A percentile compares a stretch with the other conserved stretches of the same genome.
Evolutionary conservation across 2,888 invertebrate species (phyloP).

Genomic region (Eumerus sabulonum): DNA sequence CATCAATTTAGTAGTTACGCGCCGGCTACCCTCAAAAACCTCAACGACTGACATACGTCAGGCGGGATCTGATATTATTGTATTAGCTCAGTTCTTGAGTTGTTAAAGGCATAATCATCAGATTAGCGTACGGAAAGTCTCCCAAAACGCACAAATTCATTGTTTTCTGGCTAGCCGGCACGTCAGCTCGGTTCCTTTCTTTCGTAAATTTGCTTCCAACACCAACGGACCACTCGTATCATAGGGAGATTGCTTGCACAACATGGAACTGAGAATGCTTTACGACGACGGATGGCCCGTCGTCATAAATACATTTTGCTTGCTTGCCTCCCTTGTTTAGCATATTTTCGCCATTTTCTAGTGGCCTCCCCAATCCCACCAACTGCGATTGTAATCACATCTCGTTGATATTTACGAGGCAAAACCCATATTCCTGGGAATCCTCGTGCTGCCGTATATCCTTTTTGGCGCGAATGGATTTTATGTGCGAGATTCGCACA

Average conservation of each 20-base stretch:
- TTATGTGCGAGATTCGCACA: constrained; percentile 51
- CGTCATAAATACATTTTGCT: constrained; percentile 50
- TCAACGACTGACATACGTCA: no score
- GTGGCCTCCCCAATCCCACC: constrained; percentile 3
- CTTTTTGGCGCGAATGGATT: constrained; percentile 44
- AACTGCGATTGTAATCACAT: constrained; percentile 45
- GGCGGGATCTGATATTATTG: no score
- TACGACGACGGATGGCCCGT: constrained; percentile 10
- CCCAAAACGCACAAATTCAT: constrained; percentile 42
- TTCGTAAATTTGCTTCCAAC: no score
- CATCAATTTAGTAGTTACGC: constrained; percentile 16
- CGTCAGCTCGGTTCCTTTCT: background rate
- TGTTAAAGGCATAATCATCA: constrained; percentile 31
- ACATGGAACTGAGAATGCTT: constrained; percentile 19
- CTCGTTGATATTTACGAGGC: constrained; percentile 24
- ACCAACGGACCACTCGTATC: background rate
- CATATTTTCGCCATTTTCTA: constrained; percentile 56
- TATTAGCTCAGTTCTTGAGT: background rate
- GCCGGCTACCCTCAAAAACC: no score
- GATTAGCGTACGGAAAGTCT: constrained; percentile 31
- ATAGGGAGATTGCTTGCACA: background rate
- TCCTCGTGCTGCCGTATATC: constrained; percentile 18
- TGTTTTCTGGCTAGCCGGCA: constrained; percentile 14
- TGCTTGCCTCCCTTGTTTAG: constrained; percentile 40
- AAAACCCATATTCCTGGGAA: constrained; percentile 11